phyloP scores from a whole-genome alignment of 2,888 invertebrate species.

The Palloptera scutellata region DNA sequence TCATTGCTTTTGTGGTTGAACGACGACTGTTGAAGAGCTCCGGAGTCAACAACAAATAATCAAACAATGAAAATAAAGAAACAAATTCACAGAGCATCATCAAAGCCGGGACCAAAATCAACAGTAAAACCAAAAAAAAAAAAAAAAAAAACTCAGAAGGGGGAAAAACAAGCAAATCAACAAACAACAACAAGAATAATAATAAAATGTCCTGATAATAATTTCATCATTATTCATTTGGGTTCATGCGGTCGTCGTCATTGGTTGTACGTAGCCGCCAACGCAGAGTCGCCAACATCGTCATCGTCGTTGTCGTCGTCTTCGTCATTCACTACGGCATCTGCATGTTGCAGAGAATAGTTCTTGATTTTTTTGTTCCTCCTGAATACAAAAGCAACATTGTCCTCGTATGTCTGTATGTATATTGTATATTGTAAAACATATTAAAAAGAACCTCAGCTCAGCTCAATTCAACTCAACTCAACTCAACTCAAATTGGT shows the following conservation, averaged over 20 bases:
- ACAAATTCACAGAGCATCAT: too few relatives aligned
- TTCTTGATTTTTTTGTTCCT: background rate
- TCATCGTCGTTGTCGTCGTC: background rate
- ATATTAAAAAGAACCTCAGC: too few relatives aligned
- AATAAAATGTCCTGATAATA: background rate
- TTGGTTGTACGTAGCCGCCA: background rate
- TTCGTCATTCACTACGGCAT: background rate
- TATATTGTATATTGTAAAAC: too few relatives aligned
- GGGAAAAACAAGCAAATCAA: background rate
- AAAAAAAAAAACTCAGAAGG: background rate
- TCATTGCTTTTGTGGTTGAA: background rate
- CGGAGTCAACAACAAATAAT: background rate
- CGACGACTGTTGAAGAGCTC: background rate
- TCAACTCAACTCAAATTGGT: background rate
- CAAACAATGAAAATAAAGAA: too few relatives aligned
- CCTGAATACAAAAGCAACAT: background rate
- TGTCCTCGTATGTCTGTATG: background rate
- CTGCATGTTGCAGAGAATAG: background rate
- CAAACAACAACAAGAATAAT: background rate
- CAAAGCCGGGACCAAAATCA: background rate
- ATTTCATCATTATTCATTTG: constrained; percentile 7
- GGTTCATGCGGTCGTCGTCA: background rate
- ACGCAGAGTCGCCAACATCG: background rate
- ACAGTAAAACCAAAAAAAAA: background rate
- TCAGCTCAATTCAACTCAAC: too few relatives aligned